Conservation (phyloP, 2,888 invertebrate species). For the Platerodrilus igneus region DNA sequence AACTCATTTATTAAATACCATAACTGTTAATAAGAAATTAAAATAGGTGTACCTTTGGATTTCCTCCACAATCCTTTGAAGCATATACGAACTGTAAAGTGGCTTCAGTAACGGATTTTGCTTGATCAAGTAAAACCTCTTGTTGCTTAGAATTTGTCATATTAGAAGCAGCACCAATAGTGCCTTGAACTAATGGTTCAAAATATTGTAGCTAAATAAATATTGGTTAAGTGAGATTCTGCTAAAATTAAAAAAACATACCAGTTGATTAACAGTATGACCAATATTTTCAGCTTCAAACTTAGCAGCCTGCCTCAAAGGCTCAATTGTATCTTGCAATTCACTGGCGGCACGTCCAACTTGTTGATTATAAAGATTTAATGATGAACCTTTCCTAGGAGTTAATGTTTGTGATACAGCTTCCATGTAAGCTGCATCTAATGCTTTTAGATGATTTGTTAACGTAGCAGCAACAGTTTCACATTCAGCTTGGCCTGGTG, state of each 20-base stretch:
- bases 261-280: slow-evolving; percentile 74
- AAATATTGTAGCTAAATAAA: slow-evolving; percentile 61
- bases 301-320: slow-evolving; percentile 78
- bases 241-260: slow-evolving; percentile 42
- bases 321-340: slow-evolving; percentile 79
- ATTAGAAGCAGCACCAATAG: slow-evolving; percentile 85
- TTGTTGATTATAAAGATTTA: slow-evolving; percentile 52
- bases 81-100: slow-evolving; percentile 78
- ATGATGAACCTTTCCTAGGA: slow-evolving; percentile 39
- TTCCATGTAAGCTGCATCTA: slow-evolving; percentile 84
- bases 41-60: slow-evolving; percentile 63
- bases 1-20: background rate
- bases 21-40: slow-evolving; percentile 1
- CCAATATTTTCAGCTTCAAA: slow-evolving; percentile 91
- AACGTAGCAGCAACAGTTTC: slow-evolving; percentile 76
- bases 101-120: slow-evolving; percentile 93
- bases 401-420: slow-evolving; percentile 57
- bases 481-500: slow-evolving; percentile 95
- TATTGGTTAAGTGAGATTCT: slow-evolving; percentile 1
- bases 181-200: slow-evolving; percentile 78
- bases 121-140: slow-evolving; percentile 80
- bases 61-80: slow-evolving; percentile 87
- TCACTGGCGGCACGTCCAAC: slow-evolving; percentile 65
- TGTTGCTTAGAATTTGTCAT: slow-evolving; percentile 85
- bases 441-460: slow-evolving; percentile 66